These are phyloP conservation scores for Acanthis flammea DNA, from an alignment of 2,797 vertebrate genomes.

Conservation along the genomic window DNA sequence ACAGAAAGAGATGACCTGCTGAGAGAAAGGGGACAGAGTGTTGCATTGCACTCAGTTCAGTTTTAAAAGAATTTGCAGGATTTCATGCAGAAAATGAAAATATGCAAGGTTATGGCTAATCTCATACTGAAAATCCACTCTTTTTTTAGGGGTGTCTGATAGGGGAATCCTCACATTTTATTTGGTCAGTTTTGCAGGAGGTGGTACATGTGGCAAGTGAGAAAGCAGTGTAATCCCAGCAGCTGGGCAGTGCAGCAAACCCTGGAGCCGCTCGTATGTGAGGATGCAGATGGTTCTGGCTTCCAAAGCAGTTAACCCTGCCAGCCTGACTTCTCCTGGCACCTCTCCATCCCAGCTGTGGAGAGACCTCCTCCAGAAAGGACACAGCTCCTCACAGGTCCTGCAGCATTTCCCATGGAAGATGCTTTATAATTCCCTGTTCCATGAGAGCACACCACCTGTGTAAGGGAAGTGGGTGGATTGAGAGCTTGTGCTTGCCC, in stretches of 20 bases:
- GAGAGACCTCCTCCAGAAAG: neutral
- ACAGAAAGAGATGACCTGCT: neutral
- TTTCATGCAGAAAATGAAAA: neutral
- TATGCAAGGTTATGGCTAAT: neutral
- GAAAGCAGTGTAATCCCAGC: neutral
- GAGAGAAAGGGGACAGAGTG: neutral
- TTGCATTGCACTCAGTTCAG: neutral
- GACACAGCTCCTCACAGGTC: neutral
- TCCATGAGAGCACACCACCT: neutral
- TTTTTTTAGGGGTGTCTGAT: neutral
- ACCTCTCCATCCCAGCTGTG: neutral
- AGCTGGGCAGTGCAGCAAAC: neutral
- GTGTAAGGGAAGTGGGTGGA: neutral
- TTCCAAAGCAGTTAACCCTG: neutral
- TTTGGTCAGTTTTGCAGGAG: neutral
- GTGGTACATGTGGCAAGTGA: neutral
- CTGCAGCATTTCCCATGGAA: fast-evolving
- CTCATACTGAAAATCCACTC: neutral
- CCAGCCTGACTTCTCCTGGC: neutral
- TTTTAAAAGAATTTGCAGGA: neutral
- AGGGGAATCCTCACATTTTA: neutral
- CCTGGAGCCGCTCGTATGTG: fast-evolving
- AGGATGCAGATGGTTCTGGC: neutral
- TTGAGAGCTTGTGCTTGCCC: neutral
- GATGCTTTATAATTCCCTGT: neutral